Conservation (phyloP, 2,113 vertebrate genomes). For the Megatriorchis doriae region DNA sequence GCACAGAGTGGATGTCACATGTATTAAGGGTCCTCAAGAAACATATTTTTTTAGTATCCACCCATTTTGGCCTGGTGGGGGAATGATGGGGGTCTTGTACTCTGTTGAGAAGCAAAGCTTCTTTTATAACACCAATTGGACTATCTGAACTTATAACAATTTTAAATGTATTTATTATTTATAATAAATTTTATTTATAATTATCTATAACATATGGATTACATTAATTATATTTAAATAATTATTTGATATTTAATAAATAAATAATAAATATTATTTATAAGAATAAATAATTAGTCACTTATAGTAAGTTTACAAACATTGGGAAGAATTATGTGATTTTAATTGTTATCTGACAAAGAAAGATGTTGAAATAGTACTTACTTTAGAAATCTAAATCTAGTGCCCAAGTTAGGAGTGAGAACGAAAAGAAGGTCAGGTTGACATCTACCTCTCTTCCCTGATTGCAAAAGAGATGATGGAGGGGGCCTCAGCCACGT, state of each 20-base stretch:
- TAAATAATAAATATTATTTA: neutral
- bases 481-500: neutral
- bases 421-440: neutral
- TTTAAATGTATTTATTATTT: neutral
- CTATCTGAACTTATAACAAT: neutral
- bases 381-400: neutral
- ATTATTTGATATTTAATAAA: no score
- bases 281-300: neutral
- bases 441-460: neutral
- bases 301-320: neutral
- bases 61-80: neutral
- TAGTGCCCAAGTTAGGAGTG: neutral
- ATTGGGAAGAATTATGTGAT: neutral
- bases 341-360: neutral
- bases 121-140: neutral
- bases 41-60: neutral
- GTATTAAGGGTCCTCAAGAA: neutral
- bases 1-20: fast-evolving
- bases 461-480: neutral
- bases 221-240: no score
- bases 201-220: no score
- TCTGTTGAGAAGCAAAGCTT: neutral
- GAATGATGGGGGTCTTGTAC: neutral
- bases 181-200: no score
- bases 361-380: neutral